Percentiles rank a stretch among this genome's conserved stretches.
Conservation (phyloP, 2,888 invertebrate species). For the Polietes domitor region DNA sequence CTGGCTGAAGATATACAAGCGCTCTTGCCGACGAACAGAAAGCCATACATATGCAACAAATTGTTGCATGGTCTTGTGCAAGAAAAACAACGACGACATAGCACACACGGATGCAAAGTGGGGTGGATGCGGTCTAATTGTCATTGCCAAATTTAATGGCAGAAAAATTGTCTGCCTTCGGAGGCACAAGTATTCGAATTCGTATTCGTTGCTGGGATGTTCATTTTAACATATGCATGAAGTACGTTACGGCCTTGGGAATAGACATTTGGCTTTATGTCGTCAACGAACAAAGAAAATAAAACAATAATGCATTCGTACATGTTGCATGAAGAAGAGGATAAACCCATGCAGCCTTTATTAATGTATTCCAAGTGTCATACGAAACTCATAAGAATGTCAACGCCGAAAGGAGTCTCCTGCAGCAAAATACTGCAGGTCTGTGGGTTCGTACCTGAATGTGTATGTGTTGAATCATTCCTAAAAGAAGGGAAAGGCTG, state of each 20-base stretch:
- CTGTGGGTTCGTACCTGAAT: too few relatives aligned
- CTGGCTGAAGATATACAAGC: slow-evolving; percentile 17
- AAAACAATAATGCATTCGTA: slow-evolving; percentile 1
- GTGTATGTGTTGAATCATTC: too few relatives aligned
- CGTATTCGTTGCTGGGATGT: too few relatives aligned
- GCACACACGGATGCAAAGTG: background rate
- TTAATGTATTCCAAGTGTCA: too few relatives aligned
- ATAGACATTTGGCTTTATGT: background rate
- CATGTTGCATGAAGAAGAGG: background rate
- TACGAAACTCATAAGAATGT: too few relatives aligned
- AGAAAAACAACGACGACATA: background rate
- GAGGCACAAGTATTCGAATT: background rate
- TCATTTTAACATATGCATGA: background rate
- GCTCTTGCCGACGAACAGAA: background rate
- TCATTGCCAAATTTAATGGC: slow-evolving; percentile 24
- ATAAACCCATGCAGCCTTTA: too few relatives aligned
- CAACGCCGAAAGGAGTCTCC: too few relatives aligned
- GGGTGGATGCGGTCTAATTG: slow-evolving; percentile 18
- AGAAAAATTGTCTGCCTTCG: slow-evolving; percentile 5
- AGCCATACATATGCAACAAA: slow-evolving; percentile 23
- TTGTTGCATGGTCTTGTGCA: slow-evolving; percentile 32
- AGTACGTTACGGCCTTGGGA: background rate
- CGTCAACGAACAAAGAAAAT: background rate
- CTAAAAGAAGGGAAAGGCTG: too few relatives aligned
- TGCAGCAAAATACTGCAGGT: too few relatives aligned